Evolutionary conservation across 1,140 invertebrate genomes (phyloP), one percentile per base, ranked within the genome.

Genomic region (Onthophagus taurus): DNA sequence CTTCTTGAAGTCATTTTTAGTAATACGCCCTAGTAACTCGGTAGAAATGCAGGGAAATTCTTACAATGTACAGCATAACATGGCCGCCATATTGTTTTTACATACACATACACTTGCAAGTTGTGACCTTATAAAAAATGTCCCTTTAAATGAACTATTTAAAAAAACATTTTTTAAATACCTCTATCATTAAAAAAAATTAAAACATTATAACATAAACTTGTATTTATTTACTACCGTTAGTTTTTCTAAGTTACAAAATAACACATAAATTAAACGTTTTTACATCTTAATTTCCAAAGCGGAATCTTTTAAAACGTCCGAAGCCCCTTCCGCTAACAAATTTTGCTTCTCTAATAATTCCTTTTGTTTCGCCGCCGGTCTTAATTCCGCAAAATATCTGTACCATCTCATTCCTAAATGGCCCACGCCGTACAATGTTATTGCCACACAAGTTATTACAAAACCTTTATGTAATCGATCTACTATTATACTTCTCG

Each of bases 391-490:
- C 42, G 57, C 68, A 34, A 65, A 66, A 50, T 72, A 71, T 47
- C 64, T 62, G 42, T 70, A 71, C 31, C 64, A 59, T 57, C 69
- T 61, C 35, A 69, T 58, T 16, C 60, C 67, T 9, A 72, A 45
- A 16, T 69, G 41, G 9, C 64, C 42, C 13, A 61, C 54, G 17
- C 69, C 71, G 61, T 68, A 69, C 5, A 72, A 16, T 37, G 72
- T 72, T 20, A 72, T 49, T 2, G 60, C 70, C 26, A 74, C 52
- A 53, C 71, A 74, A 26, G 64, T 63, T 23, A 63, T 42, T n/a
- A 74, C 72, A 47, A 59, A 60, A 23, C 68, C 66, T 61, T 58
- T 67, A 49, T 74, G 71, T 31, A 74, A 42, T 56, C 60, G 67
- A 45, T 72, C 68, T 31, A 72, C 59, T 29, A 71, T 45, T 3